phyloP scores from a whole-genome alignment of 92 coral and sea anemone species.

The Phenganax marumi region DNA sequence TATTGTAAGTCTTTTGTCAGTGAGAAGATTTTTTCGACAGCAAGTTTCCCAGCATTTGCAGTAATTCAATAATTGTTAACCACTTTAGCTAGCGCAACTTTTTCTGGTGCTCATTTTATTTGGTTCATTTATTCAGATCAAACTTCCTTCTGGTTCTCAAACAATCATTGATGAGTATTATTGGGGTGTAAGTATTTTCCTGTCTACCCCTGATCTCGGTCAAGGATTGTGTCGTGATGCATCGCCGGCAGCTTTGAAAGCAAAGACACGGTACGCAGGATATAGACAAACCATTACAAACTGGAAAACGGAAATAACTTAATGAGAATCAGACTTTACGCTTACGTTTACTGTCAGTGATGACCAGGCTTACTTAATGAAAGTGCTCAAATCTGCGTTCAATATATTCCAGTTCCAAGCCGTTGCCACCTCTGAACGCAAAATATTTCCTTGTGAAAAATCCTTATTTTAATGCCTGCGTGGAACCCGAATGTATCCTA shows the following conservation, averaged over 20 bases:
- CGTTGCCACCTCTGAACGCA: too few relatives aligned
- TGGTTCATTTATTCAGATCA: constrained; percentile 53
- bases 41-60: not conserved
- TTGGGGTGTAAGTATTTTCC: constrained; percentile 82
- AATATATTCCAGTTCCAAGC: too few relatives aligned
- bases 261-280: constrained; percentile 2
- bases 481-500: not conserved
- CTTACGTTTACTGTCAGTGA: not conserved
- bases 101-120: not conserved
- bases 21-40: not conserved
- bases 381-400: too few relatives aligned
- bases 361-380: too few relatives aligned
- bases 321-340: not conserved
- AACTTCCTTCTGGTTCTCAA: constrained; percentile 74
- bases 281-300: constrained; percentile 36
- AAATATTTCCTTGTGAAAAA: too few relatives aligned
- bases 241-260: not conserved
- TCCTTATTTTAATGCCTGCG: too few relatives aligned
- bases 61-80: not conserved
- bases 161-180: constrained; percentile 73
- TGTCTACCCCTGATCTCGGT: constrained; percentile 72
- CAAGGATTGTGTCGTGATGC: constrained; percentile 62
- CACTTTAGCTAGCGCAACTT: not conserved
- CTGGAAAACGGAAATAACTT: not conserved
- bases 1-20: not conserved